Evolutionary conservation across 2,797 vertebrate species (phyloP).

Genomic region (Megaceryle alcyon): DNA sequence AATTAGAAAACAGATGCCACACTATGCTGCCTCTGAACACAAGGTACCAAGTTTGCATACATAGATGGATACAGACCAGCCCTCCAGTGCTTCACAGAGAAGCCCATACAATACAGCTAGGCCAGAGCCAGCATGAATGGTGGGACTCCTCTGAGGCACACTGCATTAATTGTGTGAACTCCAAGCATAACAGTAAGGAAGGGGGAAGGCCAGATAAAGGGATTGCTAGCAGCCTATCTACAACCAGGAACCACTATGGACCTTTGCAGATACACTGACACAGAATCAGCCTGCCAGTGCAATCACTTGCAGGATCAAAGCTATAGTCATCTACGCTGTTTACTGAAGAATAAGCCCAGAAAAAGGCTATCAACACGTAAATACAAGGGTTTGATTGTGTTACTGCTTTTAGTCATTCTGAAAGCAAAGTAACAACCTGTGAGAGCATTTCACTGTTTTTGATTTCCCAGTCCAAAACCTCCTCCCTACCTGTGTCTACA

Average conservation of each 20-base stretch:
- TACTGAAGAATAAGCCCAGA: not conserved
- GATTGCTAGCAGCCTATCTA: not conserved
- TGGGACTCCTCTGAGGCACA: not conserved
- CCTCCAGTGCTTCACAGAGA: not conserved
- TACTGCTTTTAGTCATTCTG: not conserved
- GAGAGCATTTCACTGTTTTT: not conserved
- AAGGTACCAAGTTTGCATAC: not conserved
- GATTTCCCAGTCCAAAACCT: conserved; percentile 27
- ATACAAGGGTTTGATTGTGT: not conserved
- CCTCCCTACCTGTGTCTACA: not conserved
- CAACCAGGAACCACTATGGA: not conserved
- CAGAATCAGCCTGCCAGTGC: not conserved
- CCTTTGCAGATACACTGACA: not conserved
- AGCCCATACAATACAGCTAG: not conserved
- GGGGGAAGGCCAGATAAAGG: not conserved
- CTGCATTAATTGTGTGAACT: fast-evolving
- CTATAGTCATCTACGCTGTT: not conserved
- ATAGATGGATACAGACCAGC: not conserved
- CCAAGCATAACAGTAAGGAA: not conserved
- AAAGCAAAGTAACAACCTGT: conserved; percentile 14
- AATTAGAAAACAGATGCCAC: not conserved
- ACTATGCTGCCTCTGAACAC: not conserved
- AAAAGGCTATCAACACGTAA: not conserved
- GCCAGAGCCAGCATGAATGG: not conserved
- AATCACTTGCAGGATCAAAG: not conserved